Conservation (phyloP, 2,113 vertebrate species). For the Chionis minor region DNA sequence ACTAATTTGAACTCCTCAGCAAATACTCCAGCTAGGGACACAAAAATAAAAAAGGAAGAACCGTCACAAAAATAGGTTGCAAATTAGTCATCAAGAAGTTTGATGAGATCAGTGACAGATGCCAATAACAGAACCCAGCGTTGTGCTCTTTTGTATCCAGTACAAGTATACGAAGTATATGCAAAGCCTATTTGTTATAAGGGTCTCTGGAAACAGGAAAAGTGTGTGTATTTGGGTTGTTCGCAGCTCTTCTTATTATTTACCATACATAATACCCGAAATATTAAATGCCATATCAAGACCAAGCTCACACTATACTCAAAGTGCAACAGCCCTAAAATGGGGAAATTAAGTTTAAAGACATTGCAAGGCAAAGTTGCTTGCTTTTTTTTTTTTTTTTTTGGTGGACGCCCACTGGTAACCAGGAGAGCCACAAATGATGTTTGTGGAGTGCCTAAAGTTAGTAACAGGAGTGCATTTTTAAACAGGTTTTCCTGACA, state of each 20-base stretch:
- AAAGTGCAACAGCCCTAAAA: neutral
- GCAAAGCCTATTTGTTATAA: neutral
- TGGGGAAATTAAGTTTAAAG: neutral
- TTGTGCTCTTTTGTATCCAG: neutral
- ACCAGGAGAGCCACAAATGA: neutral
- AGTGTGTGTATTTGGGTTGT: neutral
- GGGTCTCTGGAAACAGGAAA: neutral
- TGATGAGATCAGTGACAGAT: neutral
- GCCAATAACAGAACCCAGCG: neutral
- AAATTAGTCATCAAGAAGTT: slow-evolving; percentile 14
- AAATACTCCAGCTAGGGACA: neutral
- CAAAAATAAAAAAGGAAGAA: too few species aligned
- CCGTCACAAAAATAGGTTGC: neutral
- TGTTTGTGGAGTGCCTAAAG: neutral
- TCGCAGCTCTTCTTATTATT: neutral
- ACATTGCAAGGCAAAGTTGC: neutral
- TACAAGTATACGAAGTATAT: neutral
- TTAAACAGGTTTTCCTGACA: neutral
- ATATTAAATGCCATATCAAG: neutral
- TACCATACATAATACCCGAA: neutral
- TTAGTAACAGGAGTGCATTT: neutral
- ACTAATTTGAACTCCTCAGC: slow-evolving; percentile 1
- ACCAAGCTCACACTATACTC: neutral
- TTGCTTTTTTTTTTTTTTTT: neutral
- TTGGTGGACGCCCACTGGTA: neutral